phyloP scores from a whole-genome alignment of 2,113 vertebrate species.

The Reinhardtius hippoglossoides region DNA sequence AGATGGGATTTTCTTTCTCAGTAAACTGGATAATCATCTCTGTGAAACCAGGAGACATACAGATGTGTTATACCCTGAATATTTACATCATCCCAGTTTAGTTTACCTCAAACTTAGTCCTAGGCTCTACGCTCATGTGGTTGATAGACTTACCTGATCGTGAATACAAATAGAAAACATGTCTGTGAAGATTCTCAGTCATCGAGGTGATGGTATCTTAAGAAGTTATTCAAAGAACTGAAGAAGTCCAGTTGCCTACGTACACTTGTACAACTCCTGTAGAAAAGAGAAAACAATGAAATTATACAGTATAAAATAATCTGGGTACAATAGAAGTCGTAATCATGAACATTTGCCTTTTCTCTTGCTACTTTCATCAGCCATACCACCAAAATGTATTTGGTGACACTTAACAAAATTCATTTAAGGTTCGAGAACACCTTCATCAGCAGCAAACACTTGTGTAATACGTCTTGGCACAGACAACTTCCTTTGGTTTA shows the following conservation, averaged over 20 bases:
- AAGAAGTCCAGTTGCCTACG: too few species aligned
- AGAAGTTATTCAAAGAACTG: too few species aligned
- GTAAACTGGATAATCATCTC: too few species aligned
- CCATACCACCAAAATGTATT: not conserved
- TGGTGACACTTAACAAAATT: not conserved
- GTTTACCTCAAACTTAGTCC: too few species aligned
- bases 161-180: not conserved
- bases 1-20: too few species aligned
- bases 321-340: not conserved
- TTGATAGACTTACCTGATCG: not conserved
- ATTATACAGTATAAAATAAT: not conserved
- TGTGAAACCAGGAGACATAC: too few species aligned
- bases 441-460: not conserved
- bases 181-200: too few species aligned
- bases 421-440: not conserved
- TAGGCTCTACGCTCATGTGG: not conserved
- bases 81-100: too few species aligned
- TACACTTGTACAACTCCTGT: too few species aligned
- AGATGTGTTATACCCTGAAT: too few species aligned
- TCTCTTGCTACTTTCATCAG: not conserved
- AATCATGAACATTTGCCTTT: not conserved
- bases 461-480: conserved; percentile 1
- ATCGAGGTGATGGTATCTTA: too few species aligned
- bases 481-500: conserved; percentile 17
- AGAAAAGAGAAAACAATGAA: not conserved